phyloP scores from a whole-genome alignment of 2,797 vertebrate genomes.

The Oophaga sylvatica region DNA sequence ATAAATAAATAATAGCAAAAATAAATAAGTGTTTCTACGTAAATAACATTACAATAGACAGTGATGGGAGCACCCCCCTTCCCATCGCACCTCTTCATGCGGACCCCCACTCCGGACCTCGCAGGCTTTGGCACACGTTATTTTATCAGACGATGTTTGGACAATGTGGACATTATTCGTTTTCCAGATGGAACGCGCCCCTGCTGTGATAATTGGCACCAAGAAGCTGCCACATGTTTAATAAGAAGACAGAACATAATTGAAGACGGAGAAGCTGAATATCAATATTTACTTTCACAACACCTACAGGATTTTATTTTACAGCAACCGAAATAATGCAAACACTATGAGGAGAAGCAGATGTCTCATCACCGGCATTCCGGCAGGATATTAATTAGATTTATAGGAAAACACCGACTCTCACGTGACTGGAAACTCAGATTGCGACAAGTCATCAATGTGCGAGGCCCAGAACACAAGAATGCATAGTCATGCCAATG shows the following conservation, averaged over 20 bases:
- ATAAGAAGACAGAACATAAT: not conserved
- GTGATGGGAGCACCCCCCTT: too few species aligned
- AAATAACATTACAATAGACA: too few species aligned
- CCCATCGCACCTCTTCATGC: too few species aligned
- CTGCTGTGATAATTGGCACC: not conserved
- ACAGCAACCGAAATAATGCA: not conserved
- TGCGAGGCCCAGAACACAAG: not conserved
- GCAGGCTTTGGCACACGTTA: too few species aligned
- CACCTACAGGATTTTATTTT: slow-evolving; percentile 6
- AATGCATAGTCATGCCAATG: too few species aligned
- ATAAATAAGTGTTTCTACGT: too few species aligned
- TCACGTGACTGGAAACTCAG: not conserved
- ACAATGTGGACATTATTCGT: not conserved
- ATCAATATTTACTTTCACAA: slow-evolving; percentile 12
- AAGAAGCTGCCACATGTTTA: slow-evolving; percentile 3
- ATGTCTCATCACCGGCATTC: not conserved
- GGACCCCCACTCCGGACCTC: too few species aligned
- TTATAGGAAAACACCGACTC: not conserved
- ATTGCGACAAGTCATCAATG: not conserved
- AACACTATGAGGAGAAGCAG: not conserved
- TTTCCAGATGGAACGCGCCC: not conserved
- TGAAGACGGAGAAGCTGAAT: not conserved
- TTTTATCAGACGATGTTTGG: not conserved
- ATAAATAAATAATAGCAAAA: too few species aligned
- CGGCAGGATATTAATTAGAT: not conserved